Evolutionary conservation across 1,140 invertebrate species (phyloP), one percentile per base, ranked within the genome.

Genomic region (Macrobrachium rosenbergii): DNA sequence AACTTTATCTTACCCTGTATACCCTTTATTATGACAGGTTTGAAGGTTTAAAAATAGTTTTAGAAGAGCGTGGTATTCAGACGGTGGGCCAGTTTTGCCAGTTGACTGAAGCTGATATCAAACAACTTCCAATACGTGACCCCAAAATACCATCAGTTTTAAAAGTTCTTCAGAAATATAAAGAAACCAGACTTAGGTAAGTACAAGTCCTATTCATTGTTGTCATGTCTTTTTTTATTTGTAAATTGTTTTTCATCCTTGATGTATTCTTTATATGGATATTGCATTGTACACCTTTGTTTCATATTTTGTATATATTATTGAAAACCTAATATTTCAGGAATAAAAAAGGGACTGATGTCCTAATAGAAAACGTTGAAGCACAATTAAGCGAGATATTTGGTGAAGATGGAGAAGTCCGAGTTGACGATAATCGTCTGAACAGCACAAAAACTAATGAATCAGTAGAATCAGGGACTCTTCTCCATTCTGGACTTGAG

Each of bases 81-180:
- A 88, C 86, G 19, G 86, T 88, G n/a, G 86, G 86, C 10, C 72
- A 88, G 62, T 67, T 88, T 37, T 63, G 80, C 52, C 73, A 88
- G 45, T 28, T 88, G 37, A 88, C 78, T 43, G 86, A 88, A 64
- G 80, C 63, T 16, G 69, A 82, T 59, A n/a, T 88, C 14, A 79
- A 59, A 23, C 64, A 62, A 37, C 58, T 88, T 19, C 86, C 86
- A 37, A 73, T 88, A 6, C 28, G 75, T 28, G 60, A 80, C 17
- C 86, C 86, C 5, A 88, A 88, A 67, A 28, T 82, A 37, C 6
- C 80, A 45, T 45, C n/a, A 11, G 77, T 63, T 14, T 12, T 77
- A 17, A 78, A 78, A 77, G 69, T 72, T 21, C 80, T 88, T 7
- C 72, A 83, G 73, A 82, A 83, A 28, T 82, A 87, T 76, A 79